A percentile compares a stretch with the other conserved stretches of the same genome.
These are phyloP conservation scores for Acronicta aceris DNA, from an alignment of 2,888 invertebrate species.

Conservation along the genomic window DNA sequence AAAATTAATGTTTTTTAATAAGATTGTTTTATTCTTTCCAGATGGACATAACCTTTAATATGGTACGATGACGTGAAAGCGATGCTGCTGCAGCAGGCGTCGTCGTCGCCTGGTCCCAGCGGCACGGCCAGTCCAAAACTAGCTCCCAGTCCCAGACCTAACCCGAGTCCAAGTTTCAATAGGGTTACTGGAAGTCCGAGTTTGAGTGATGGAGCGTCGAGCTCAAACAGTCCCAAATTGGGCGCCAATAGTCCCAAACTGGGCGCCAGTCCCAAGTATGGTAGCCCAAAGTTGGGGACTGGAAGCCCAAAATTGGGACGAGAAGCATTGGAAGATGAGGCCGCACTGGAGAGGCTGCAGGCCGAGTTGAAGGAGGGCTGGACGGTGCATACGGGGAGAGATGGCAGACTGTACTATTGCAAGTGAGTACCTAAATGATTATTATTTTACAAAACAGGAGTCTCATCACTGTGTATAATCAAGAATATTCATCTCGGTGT, in stretches of 20 bases:
- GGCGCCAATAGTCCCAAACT: constrained; percentile 67
- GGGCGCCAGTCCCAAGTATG: constrained; percentile 81
- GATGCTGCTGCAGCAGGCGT: constrained; percentile 88
- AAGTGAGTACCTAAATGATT: constrained; percentile 93
- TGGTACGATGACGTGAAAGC: constrained; percentile 84
- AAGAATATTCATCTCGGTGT: not conserved
- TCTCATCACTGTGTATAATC: too few relatives aligned
- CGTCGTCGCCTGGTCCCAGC: constrained; percentile 86
- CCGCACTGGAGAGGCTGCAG: constrained; percentile 88
- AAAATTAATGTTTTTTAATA: constrained; percentile 42
- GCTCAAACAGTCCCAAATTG: constrained; percentile 65
- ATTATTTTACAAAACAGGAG: not conserved
- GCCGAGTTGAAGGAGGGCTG: constrained; percentile 92
- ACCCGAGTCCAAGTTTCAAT: constrained; percentile 58
- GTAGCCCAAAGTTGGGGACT: constrained; percentile 81
- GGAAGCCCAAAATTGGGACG: constrained; percentile 78
- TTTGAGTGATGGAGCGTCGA: constrained; percentile 67
- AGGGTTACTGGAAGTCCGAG: constrained; percentile 73
- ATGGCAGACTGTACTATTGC: constrained; percentile 96
- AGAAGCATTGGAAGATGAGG: constrained; percentile 77
- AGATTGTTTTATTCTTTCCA: constrained; percentile 62
- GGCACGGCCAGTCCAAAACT: constrained; percentile 84
- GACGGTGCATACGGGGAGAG: constrained; percentile 94
- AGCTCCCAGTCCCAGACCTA: constrained; percentile 75
- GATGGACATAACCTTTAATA: constrained; percentile 68